These are phyloP conservation scores for Limnodromus scolopaceus DNA, from an alignment of 2,797 vertebrate species.

Conservation along the genomic window DNA sequence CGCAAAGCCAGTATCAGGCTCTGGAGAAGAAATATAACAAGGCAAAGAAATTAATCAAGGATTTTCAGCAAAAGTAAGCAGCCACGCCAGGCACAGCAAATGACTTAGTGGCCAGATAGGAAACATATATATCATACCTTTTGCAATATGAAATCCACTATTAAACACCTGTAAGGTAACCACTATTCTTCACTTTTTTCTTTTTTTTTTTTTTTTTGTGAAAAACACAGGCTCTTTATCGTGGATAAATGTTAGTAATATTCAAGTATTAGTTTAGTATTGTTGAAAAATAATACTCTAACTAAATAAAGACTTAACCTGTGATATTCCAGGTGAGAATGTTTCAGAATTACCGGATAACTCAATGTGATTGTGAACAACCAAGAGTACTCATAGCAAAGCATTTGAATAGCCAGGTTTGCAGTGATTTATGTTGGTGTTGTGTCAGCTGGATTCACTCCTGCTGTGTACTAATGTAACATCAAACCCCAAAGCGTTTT, in stretches of 20 bases:
- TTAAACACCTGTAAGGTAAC: slow-evolving; percentile 33
- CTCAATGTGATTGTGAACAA: background rate
- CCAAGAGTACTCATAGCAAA: background rate
- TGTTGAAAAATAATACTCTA: background rate
- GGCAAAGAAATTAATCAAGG: slow-evolving; percentile 98
- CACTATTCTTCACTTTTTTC: background rate
- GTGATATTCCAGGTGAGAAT: background rate
- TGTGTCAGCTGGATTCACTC: background rate
- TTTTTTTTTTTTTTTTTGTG: background rate
- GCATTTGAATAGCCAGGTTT: background rate
- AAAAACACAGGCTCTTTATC: background rate
- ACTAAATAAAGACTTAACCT: background rate
- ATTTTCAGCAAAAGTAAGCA: slow-evolving; percentile 98
- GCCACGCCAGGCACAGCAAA: background rate
- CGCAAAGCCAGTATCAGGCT: slow-evolving; percentile 94
- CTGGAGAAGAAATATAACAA: slow-evolving; percentile 99
- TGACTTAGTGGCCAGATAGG: slow-evolving; percentile 28
- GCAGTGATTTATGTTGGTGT: background rate
- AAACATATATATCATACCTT: background rate
- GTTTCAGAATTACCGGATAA: background rate
- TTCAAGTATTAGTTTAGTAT: background rate
- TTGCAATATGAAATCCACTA: slow-evolving; percentile 9
- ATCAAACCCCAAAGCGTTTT: background rate
- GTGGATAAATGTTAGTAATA: background rate
- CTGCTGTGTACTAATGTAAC: background rate